phyloP scores from a whole-genome alignment of 2,888 invertebrate species.

The Aporophyla lueneburgensis region DNA sequence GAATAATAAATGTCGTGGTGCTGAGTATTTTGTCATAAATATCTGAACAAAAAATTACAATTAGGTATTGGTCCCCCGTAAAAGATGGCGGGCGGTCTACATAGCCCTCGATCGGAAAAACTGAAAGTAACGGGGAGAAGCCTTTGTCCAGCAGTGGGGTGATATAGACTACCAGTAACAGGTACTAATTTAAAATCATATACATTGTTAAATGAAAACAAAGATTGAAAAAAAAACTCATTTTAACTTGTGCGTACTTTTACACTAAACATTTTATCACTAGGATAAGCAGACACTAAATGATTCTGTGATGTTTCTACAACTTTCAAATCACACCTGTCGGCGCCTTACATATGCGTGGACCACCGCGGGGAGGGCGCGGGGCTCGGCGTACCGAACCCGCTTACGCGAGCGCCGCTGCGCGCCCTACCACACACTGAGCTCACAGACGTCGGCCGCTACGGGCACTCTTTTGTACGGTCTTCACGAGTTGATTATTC shows the following conservation, averaged over 20 bases:
- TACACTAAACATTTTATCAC: not conserved
- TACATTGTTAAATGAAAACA: no score
- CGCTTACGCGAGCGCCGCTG: no score
- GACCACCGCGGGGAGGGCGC: no score
- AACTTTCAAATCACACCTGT: not conserved
- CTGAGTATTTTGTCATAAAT: slow-evolving; percentile 15
- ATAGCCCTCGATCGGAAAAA: not conserved
- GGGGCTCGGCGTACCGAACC: no score
- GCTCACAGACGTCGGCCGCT: no score
- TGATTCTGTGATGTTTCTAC: not conserved
- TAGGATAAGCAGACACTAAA: not conserved
- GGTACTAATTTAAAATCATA: not conserved
- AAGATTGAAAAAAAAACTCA: not conserved
- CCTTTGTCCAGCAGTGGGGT: not conserved
- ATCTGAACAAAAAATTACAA: not conserved
- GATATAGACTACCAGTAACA: not conserved
- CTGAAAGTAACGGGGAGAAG: not conserved
- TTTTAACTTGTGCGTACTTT: not conserved
- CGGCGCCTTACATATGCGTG: no score
- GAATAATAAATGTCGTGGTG: not conserved
- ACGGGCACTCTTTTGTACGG: no score
- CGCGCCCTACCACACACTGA: no score
- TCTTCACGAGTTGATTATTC: no score
- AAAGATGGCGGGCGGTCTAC: not conserved
- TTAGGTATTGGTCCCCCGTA: no score